Evolutionary conservation across 92 coral and sea anemone species (phyloP).

Genomic region (Epizoanthus stellaris): DNA sequence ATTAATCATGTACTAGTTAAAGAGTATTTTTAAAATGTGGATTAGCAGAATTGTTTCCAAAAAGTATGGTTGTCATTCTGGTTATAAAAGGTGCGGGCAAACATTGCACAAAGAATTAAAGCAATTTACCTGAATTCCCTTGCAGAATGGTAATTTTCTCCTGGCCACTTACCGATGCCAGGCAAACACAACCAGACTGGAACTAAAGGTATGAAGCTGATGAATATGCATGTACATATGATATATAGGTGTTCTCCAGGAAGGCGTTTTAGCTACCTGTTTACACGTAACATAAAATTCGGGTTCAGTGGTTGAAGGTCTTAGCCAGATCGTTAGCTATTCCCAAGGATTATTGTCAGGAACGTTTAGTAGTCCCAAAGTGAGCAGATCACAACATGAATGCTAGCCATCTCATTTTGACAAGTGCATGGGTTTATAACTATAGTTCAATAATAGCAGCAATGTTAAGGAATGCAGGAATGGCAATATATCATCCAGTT

Average conservation of each 20-base stretch:
- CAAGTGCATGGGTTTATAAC: no score
- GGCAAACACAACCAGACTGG: conserved; percentile 98
- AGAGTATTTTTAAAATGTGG: neutral
- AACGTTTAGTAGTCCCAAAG: no score
- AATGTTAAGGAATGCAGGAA: no score
- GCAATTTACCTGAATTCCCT: neutral
- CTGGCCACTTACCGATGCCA: conserved; percentile 98
- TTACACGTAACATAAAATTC: no score
- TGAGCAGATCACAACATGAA: no score
- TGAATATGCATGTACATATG: neutral
- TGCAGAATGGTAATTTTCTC: conserved; percentile 93
- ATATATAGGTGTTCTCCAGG: neutral
- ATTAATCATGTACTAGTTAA: neutral
- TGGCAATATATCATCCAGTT: no score
- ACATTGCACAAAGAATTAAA: neutral
- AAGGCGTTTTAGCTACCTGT: neutral
- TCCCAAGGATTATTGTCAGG: no score
- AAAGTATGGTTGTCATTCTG: neutral
- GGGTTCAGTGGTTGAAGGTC: no score
- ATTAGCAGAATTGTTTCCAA: neutral
- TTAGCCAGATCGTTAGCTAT: no score
- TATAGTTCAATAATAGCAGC: no score
- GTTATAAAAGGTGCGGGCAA: no score
- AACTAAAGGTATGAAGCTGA: conserved; percentile 74
- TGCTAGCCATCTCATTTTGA: no score